A percentile compares a stretch with the other conserved stretches of the same genome.
These are phyloP conservation scores for Hyla sarda DNA, from an alignment of 2,113 vertebrate species.

Conservation along the genomic window DNA sequence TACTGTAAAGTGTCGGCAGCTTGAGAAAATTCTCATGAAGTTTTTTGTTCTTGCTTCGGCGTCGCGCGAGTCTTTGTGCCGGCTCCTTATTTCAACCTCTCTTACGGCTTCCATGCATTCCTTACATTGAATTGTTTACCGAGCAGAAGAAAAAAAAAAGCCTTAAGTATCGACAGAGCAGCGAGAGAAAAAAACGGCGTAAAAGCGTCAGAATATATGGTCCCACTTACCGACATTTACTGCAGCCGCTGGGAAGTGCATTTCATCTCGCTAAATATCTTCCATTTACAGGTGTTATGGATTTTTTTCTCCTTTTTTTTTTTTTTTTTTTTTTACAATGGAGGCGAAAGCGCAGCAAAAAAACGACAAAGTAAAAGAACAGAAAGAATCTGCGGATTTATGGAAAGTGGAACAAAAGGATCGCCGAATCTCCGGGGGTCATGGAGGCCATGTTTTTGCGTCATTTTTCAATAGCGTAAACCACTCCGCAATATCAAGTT, in stretches of 20 bases:
- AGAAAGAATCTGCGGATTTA: no score
- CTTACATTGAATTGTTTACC: slow-evolving; percentile 24
- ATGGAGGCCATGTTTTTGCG: no score
- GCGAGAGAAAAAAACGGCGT: neutral
- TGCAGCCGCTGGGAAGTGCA: neutral
- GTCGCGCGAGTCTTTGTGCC: neutral
- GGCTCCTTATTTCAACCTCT: slow-evolving; percentile 2
- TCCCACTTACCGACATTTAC: neutral
- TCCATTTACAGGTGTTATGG: neutral
- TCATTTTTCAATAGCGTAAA: no score
- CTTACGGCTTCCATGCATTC: neutral
- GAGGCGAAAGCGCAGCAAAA: neutral
- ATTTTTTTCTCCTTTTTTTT: neutral
- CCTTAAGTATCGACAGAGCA: neutral
- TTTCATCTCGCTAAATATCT: slow-evolving; percentile 7
- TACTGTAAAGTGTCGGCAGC: no score
- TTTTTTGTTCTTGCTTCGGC: neutral
- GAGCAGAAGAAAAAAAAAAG: slow-evolving; percentile 15
- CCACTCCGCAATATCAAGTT: no score
- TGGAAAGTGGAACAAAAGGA: no score
- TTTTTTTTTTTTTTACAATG: neutral
- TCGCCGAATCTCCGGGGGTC: no score
- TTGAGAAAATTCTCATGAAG: neutral
- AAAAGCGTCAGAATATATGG: neutral
- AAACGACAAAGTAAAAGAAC: neutral